Percentiles rank a stretch among this genome's conserved stretches.
Conservation (phyloP, 1,140 invertebrate species). For the Chymomyza costata region DNA sequence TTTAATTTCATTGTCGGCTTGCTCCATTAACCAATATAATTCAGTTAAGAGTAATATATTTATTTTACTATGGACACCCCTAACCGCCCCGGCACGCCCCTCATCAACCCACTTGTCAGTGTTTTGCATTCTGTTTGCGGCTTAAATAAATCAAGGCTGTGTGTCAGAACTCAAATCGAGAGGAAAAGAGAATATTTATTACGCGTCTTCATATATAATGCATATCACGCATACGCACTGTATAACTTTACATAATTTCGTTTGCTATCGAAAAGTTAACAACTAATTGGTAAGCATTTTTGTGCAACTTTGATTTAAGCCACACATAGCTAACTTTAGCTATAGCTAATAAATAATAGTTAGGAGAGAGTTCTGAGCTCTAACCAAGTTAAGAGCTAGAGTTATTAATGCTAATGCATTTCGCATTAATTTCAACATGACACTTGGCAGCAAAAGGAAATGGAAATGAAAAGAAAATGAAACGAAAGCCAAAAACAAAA, state of each 20-base stretch:
- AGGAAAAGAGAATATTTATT: conserved; percentile 8
- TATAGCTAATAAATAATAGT: no score
- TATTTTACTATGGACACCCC: conserved; percentile 44
- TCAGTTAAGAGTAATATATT: conserved; percentile 54
- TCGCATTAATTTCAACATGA: conserved; percentile 51
- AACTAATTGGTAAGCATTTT: no score
- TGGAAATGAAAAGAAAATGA: no score
- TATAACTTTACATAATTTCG: conserved; percentile 2
- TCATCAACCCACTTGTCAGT: no score
- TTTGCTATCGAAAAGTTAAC: no score
- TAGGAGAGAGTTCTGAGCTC: not conserved
- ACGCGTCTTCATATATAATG: conserved; percentile 2
- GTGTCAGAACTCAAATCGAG: conserved; percentile 14
- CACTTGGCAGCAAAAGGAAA: conserved; percentile 39
- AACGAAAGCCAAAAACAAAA: no score
- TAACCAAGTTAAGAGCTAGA: not conserved
- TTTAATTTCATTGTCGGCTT: no score
- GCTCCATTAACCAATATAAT: conserved; percentile 52
- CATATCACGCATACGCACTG: conserved; percentile 34
- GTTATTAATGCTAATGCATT: conserved; percentile 64
- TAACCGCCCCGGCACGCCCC: no score
- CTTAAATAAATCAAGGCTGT: conserved; percentile 42
- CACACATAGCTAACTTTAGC: no score
- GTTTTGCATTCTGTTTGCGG: conserved; percentile 36
- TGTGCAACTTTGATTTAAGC: no score